Conservation (phyloP, 2,888 invertebrate species). For the Amphipoea lucens region DNA sequence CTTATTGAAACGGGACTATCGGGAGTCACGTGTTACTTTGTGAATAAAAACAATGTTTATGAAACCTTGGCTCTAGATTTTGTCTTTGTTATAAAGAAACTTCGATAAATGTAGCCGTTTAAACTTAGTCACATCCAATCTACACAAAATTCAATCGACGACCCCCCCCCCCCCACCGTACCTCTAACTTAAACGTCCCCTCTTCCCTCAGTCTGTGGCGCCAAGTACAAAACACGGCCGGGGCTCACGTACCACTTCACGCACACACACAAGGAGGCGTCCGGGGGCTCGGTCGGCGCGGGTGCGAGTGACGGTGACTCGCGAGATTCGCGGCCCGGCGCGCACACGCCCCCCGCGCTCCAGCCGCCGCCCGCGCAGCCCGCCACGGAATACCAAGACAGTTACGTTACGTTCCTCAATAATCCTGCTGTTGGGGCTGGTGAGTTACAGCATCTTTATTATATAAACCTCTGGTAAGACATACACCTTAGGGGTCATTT, state of each 20-base stretch:
- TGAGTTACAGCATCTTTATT: constrained; percentile 61
- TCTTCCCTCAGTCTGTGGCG: constrained; percentile 95
- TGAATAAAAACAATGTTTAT: background rate
- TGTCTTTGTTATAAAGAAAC: background rate
- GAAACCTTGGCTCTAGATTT: background rate
- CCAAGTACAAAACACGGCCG: constrained; percentile 98
- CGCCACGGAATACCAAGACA: constrained; percentile 90
- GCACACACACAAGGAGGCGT: constrained; percentile 94
- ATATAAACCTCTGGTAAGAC: background rate
- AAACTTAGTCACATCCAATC: background rate
- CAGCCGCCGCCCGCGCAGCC: constrained; percentile 70
- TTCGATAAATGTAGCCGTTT: background rate
- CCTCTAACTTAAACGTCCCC: background rate
- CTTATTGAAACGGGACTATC: background rate
- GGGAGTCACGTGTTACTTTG: background rate
- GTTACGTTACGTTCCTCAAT: constrained; percentile 92
- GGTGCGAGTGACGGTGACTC: constrained; percentile 81
- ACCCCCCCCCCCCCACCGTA: background rate
- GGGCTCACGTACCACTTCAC: constrained; percentile 98
- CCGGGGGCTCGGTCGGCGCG: constrained; percentile 60
- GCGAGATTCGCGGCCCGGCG: constrained; percentile 92
- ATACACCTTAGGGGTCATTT: background rate
- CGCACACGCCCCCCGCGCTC: constrained; percentile 90
- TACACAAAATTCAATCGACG: constrained; percentile 28
- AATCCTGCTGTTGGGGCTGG: constrained; percentile 87